phyloP scores from a whole-genome alignment of 2,797 vertebrate species.

The Enteromius trimaculatus region DNA sequence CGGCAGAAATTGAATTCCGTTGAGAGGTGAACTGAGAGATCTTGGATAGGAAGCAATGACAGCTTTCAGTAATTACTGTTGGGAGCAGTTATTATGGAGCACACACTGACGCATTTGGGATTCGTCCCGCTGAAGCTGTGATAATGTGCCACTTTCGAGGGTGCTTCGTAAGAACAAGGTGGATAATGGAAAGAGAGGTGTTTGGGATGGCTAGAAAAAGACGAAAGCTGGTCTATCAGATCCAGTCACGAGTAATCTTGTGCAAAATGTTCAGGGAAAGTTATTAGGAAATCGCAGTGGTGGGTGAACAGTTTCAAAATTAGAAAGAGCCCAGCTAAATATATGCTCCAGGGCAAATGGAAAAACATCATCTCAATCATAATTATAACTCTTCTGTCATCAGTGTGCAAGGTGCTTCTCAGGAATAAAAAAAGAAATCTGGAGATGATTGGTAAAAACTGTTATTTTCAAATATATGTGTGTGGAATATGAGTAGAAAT shows the following conservation, averaged over 20 bases:
- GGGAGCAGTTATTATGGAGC: conserved; percentile 50
- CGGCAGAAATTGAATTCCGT: conserved; percentile 38
- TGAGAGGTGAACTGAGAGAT: conserved; percentile 48
- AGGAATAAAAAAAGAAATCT: background rate
- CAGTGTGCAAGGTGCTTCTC: background rate
- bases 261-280: conserved; percentile 11
- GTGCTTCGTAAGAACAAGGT: conserved; percentile 43
- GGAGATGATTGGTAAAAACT: background rate
- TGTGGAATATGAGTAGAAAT: background rate
- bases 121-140: conserved; percentile 31
- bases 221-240: conserved; percentile 9
- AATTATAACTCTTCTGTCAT: background rate
- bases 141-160: conserved; percentile 42
- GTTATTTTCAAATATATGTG: background rate
- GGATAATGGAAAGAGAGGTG: conserved; percentile 16
- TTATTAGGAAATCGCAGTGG: background rate
- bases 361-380: background rate
- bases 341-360: conserved; percentile 13
- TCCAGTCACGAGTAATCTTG: background rate
- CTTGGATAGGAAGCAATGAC: conserved; percentile 47
- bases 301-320: conserved; percentile 12
- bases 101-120: conserved; percentile 54
- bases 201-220: background rate
- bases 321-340: conserved; percentile 11
- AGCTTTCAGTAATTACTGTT: conserved; percentile 57